Evolutionary conservation across 1,140 invertebrate species (phyloP), one percentile per base, ranked within the genome.

Genomic region (Drosophila cardini): DNA sequence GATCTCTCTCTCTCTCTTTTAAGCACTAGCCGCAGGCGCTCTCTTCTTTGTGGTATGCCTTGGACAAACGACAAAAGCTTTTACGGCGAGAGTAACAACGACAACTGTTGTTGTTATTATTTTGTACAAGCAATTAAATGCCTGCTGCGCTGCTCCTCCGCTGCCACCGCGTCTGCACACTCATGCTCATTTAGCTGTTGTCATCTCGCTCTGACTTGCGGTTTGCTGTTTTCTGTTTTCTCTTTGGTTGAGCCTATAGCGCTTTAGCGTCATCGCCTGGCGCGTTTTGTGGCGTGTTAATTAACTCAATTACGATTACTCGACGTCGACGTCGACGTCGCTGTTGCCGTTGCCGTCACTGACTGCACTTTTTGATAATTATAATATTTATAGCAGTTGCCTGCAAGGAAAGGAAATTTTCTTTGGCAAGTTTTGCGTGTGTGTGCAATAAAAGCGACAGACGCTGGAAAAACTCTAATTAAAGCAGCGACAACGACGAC

Each of bases 261-360:
- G 38, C 53, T 50, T 36, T 46, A 60, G 30, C 32, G 50, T 36
- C 36, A 78, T 77, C 61, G 80, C 76, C 84, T 76, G 80, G 70
- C 72, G 79, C 80, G 80, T 87, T 87, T 87, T 87, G 84, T 87
- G 84, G 84, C 84, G 84, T 87, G 84, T 87, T 87, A 87, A 87
- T 87, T 87, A 87, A 87, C 84, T 87, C 84, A 87, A 87, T 87
- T 87, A 87, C 84, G 84, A 89, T 84, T 87, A 71, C 82, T 81
- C 70, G 50, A 42, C 32, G 60, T 40, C 1, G 43, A 40, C 10
- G 61, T 60, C 15, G 15, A 67, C 34, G 32, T 48, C 15, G 58
- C 40, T 18, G 58, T 3, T 16, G 43, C 5, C 21, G 21, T 18
- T 16, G 13, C 61, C 56, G 53, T 72, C 38, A 40, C 56, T 60